Percentiles rank a stretch among this genome's conserved stretches.
phyloP scores from a whole-genome alignment of 2,888 invertebrate genomes.

The Drosophila dives region DNA sequence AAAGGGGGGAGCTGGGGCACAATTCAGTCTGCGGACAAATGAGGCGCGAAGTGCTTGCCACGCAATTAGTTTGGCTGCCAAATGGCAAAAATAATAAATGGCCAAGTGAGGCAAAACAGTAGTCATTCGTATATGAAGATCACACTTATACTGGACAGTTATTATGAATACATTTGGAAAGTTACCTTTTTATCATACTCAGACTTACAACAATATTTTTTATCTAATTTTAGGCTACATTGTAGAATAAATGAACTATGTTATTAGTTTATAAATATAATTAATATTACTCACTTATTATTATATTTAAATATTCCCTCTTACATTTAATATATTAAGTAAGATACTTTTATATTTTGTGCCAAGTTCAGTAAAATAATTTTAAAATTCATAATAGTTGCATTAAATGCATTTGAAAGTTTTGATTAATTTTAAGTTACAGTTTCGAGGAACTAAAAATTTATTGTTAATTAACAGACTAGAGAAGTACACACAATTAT shows the following conservation, averaged over 20 bases:
- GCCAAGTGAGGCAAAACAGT: slow-evolving; percentile 31
- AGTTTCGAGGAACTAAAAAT: not conserved
- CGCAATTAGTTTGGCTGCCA: slow-evolving; percentile 59
- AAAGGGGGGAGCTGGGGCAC: slow-evolving; percentile 7
- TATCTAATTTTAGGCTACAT: no score
- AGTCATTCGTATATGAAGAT: slow-evolving; percentile 8
- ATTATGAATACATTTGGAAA: not conserved
- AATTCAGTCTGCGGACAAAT: slow-evolving; percentile 47
- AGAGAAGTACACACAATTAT: not conserved
- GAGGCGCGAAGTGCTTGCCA: slow-evolving; percentile 68
- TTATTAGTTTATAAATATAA: no score
- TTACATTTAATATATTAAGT: not conserved
- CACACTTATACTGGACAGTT: not conserved
- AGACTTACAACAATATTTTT: not conserved
- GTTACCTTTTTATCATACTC: no score
- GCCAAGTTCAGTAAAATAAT: not conserved
- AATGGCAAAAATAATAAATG: slow-evolving; percentile 47
- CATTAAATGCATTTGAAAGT: not conserved
- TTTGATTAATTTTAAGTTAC: not conserved
- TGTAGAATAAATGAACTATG: no score
- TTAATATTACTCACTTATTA: no score
- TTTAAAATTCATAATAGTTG: not conserved
- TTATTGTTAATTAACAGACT: not conserved
- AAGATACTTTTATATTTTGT: not conserved
- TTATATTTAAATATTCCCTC: no score